Conservation (phyloP, 2,797 vertebrate species). For the Helostoma temminkii region DNA sequence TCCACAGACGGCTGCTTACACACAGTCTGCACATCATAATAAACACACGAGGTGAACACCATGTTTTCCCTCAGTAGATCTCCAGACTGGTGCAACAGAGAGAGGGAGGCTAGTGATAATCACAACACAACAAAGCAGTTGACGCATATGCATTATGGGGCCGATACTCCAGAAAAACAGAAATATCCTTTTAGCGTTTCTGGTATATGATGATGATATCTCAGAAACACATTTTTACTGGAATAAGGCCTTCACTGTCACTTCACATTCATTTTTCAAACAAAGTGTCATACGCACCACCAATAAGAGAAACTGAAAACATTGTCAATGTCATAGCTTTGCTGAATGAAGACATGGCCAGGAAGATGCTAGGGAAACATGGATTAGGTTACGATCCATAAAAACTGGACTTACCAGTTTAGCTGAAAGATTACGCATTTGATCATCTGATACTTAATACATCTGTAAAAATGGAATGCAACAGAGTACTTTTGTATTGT, state of each 20-base stretch:
- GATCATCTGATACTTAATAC: neutral
- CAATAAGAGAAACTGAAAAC: neutral
- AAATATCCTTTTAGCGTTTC: constrained; percentile 33
- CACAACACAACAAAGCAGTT: constrained; percentile 50
- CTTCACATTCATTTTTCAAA: too few species aligned
- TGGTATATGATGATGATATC: constrained; percentile 42
- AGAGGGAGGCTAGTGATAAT: constrained; percentile 13
- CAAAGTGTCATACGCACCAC: neutral
- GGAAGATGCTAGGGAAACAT: constrained; percentile 4
- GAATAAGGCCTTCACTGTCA: constrained; percentile 8
- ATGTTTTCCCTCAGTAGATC: constrained; percentile 52
- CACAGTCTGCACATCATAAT: constrained; percentile 77
- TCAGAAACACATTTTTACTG: constrained; percentile 11
- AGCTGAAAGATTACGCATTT: neutral
- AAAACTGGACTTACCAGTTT: constrained; percentile 37
- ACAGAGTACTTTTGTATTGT: neutral
- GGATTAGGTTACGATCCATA: neutral
- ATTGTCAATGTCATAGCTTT: constrained; percentile 16
- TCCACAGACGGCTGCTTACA: constrained; percentile 74
- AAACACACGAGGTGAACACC: constrained; percentile 63
- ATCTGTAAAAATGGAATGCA: neutral
- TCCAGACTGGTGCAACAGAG: constrained; percentile 16
- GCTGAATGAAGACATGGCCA: constrained; percentile 50
- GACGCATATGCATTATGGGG: constrained; percentile 53
- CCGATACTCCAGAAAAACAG: constrained; percentile 18